Evolutionary conservation across 2,888 invertebrate genomes (phyloP).

Genomic region (Zaprionus obscuricornis): DNA sequence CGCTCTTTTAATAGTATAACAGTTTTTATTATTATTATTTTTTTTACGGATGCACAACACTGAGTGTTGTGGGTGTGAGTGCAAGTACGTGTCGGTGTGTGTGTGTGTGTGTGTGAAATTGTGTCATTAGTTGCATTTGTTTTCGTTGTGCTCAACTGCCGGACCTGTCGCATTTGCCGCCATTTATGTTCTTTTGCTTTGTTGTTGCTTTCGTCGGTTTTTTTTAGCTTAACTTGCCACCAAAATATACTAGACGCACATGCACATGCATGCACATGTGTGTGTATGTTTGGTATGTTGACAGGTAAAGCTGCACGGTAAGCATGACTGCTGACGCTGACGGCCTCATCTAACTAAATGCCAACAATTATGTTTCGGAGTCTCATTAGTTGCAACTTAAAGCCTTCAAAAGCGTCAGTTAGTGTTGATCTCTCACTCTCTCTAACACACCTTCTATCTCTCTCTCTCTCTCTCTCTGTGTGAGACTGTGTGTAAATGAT

Average conservation of each 20-base stretch:
- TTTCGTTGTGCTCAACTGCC: conserved; percentile 64
- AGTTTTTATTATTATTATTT: conserved; percentile 54
- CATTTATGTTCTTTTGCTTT: conserved; percentile 37
- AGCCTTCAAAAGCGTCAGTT: conserved; percentile 51
- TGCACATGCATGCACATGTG: conserved; percentile 10
- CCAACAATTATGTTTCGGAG: conserved; percentile 76
- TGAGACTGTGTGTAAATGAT: conserved; percentile 56
- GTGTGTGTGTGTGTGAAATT: conserved; percentile 56
- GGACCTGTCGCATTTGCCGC: conserved; percentile 45
- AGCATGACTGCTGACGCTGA: conserved; percentile 38
- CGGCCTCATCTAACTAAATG: conserved; percentile 60
- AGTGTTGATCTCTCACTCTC: not conserved
- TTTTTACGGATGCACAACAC: conserved; percentile 22
- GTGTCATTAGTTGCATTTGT: conserved; percentile 78
- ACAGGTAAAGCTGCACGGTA: conserved; percentile 27
- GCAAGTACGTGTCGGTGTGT: conserved; percentile 1
- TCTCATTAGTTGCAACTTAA: conserved; percentile 73
- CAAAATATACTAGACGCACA: no score
- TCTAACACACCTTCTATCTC: not conserved
- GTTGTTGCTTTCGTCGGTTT: conserved; percentile 58
- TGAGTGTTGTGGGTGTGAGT: conserved; percentile 1
- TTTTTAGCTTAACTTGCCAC: conserved; percentile 39
- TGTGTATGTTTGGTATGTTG: conserved; percentile 13
- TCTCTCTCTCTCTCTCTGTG: no score
- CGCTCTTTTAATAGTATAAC: conserved; percentile 47